Conservation (phyloP, 1,140 invertebrate genomes). For the Antheraea pernyi region DNA sequence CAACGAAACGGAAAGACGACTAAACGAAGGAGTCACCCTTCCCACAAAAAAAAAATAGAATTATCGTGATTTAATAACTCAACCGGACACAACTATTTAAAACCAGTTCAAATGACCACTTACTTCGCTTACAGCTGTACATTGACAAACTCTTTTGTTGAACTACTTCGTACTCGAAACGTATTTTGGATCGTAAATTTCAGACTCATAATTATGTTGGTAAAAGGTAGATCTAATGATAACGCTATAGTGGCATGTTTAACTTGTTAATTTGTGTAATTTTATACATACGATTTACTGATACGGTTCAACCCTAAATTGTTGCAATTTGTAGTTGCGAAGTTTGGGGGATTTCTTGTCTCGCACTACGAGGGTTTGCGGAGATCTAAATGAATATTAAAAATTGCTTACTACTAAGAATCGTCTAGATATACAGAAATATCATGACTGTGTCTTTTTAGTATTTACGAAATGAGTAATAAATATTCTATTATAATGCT, state of each 20-base stretch:
- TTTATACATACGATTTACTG: slow-evolving; percentile 40
- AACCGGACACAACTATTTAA: slow-evolving; percentile 24
- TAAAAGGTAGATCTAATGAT: slow-evolving; percentile 44
- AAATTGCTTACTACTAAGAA: too few species aligned
- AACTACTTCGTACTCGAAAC: slow-evolving; percentile 22
- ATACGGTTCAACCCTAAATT: slow-evolving; percentile 47
- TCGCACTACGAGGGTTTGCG: too few species aligned
- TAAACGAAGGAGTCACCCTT: background rate
- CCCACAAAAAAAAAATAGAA: background rate
- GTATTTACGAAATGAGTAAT: too few species aligned
- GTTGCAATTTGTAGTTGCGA: slow-evolving; percentile 9
- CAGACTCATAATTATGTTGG: slow-evolving; percentile 27
- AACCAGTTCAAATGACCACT: background rate
- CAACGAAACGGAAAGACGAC: background rate
- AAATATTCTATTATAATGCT: too few species aligned
- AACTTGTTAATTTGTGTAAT: slow-evolving; percentile 59
- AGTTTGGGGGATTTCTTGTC: background rate
- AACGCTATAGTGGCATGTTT: slow-evolving; percentile 57
- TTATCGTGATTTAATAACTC: slow-evolving; percentile 74
- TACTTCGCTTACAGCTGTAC: slow-evolving; percentile 8
- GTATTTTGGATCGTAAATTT: slow-evolving; percentile 71
- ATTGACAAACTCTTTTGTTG: slow-evolving; percentile 48
- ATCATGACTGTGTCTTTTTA: too few species aligned
- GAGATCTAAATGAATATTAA: too few species aligned
- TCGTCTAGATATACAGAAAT: too few species aligned